phyloP scores from a whole-genome alignment of 2,113 vertebrate genomes.

The Natator depressus region DNA sequence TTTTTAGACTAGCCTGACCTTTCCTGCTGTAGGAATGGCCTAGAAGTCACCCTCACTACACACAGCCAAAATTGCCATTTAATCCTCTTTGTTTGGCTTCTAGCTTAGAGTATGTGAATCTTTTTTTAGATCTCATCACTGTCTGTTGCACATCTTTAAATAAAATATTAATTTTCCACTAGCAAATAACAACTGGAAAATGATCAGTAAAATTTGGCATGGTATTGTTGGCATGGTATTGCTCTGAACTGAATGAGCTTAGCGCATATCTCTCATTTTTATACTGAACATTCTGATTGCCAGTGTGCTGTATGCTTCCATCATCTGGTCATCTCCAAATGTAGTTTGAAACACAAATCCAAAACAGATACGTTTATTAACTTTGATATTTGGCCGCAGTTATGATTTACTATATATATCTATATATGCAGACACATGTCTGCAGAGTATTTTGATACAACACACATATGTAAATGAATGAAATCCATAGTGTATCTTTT shows the following conservation, averaged over 20 bases:
- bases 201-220: background rate
- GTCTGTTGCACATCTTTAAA: background rate
- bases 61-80: background rate
- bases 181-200: background rate
- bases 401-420: background rate
- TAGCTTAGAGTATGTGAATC: background rate
- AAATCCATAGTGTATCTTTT: background rate
- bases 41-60: background rate
- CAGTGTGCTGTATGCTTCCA: background rate
- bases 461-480: background rate
- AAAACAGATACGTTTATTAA: background rate
- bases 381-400: background rate
- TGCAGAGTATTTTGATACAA: background rate
- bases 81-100: background rate
- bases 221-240: rapidly evolving
- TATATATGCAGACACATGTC: background rate
- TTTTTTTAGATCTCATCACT: background rate
- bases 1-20: background rate
- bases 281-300: background rate
- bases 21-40: slow-evolving; percentile 11
- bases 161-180: background rate
- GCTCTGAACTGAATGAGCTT: background rate
- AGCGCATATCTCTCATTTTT: background rate
- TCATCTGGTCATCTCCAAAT: background rate
- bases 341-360: background rate